These are phyloP conservation scores for Cyphomyrus discorhynchus DNA, from an alignment of 2,113 vertebrate species.

Conservation along the genomic window DNA sequence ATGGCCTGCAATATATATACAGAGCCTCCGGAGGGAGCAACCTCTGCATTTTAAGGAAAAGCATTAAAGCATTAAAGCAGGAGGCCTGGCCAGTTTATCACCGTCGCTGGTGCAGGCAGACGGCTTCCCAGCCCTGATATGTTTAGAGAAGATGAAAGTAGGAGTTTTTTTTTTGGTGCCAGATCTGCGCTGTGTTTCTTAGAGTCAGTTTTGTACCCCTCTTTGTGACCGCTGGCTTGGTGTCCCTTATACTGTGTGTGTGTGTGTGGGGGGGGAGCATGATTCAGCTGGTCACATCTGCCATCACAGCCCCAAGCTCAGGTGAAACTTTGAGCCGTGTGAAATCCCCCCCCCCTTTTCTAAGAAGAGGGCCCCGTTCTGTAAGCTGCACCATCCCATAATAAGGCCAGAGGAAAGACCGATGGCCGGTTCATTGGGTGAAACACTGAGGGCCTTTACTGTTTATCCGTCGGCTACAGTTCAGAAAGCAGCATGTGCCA, in stretches of 20 bases:
- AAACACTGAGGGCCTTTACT: not conserved
- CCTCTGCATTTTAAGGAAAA: slow-evolving; percentile 67
- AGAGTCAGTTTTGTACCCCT: not conserved
- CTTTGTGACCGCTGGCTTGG: not conserved
- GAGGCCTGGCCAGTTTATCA: slow-evolving; percentile 85
- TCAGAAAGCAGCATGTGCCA: not conserved
- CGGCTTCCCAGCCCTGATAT: not conserved
- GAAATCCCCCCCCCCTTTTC: not conserved
- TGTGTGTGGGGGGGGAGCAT: not conserved
- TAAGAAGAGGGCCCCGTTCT: too few relatives aligned
- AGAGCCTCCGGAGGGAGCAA: slow-evolving; percentile 68
- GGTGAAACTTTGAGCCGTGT: not conserved
- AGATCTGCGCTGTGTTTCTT: not conserved
- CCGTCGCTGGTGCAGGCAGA: slow-evolving; percentile 70
- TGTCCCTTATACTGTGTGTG: not conserved
- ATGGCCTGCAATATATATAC: slow-evolving; percentile 75
- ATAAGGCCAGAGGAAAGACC: not conserved
- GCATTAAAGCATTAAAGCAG: slow-evolving; percentile 71
- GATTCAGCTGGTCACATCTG: not conserved
- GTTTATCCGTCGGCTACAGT: not conserved
- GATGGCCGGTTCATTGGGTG: not conserved
- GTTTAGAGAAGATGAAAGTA: slow-evolving; percentile 28
- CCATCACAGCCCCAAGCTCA: not conserved
- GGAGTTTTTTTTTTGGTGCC: not conserved
- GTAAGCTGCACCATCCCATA: not conserved